Percentiles rank a stretch among this genome's conserved stretches.
phyloP scores from a whole-genome alignment of 2,797 vertebrate genomes.

The Decapterus maruadsi region DNA sequence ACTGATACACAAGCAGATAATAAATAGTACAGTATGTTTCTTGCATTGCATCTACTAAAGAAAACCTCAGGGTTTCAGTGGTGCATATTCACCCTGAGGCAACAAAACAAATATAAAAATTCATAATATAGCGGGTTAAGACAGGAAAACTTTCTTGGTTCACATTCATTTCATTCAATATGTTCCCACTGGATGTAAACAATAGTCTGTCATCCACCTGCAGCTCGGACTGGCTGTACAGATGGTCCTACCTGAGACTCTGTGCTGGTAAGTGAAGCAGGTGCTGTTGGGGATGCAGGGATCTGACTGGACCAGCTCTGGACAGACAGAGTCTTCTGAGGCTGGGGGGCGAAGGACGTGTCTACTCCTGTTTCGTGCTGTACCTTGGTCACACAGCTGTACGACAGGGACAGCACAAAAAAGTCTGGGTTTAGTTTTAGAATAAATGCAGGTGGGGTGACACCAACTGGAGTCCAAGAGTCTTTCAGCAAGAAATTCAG shows the following conservation, averaged over 20 bases:
- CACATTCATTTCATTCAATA: neutral
- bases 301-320: constrained; percentile 88
- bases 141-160: neutral
- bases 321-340: constrained; percentile 82
- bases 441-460: neutral
- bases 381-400: constrained; percentile 88
- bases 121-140: neutral
- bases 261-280: constrained; percentile 93
- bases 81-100: neutral
- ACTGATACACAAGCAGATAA: neutral
- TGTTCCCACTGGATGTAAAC: neutral
- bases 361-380: constrained; percentile 88
- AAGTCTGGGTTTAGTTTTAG: neutral
- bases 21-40: neutral
- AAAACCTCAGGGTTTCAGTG: neutral
- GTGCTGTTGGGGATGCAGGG: constrained; percentile 93
- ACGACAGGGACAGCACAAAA: constrained; percentile 31
- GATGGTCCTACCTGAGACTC: constrained; percentile 89
- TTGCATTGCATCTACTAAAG: neutral
- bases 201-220: neutral
- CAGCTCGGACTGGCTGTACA: neutral
- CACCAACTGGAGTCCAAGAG: neutral
- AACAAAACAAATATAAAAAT: neutral
- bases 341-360: constrained; percentile 87
- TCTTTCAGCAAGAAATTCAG: neutral